Base-by-base conservation (phyloP, 1,140 invertebrate genomes). In the Artemia franciscana region DNA sequence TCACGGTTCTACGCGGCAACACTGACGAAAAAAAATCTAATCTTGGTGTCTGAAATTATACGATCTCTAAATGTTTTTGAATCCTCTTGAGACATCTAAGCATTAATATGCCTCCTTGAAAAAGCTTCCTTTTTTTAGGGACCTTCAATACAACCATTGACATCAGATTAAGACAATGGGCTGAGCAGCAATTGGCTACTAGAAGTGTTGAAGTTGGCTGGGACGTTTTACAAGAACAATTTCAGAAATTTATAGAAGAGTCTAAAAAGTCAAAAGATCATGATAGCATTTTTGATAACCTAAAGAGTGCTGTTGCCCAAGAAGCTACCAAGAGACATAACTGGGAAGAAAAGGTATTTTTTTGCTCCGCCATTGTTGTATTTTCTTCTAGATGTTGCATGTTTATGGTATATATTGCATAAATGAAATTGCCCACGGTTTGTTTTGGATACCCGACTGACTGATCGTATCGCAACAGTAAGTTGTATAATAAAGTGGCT, bases 121-220 rank as follows among this genome's bases (percentile, higher is more conserved):
- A 18, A 24, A 9, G 39, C 62, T 21, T 59, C 12, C 39, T 60
- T 57, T 59, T 64, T 39, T 26, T 69, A 84, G 89, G 86, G 68
- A 88, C 85, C 23, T 98, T 98, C 72, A 98, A 98, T 71, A 98
- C 94, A 5, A 82, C 86, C 56, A 88, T 96, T 15, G 95, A 98
- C 73, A 98, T 99, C 63, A 91, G 91, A 71, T 73, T 98, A 12
- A 85, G 88, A 66, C 86, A 96, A 67, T 98, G 93, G 93, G 88
- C 91, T 0, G 91, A 97, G 69, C 79, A 85, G 58, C 82, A 84
- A 30, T 73, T 98, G 58, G 91, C 93, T 0, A 75, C 79, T 4
- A 84, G 85, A 71, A 88, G 87, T 63, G 86, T 94, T 4, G 83
- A 90, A 71, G 81, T 86, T 61, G 91, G 91, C 5, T 89, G 89